Evolutionary conservation across 2,888 invertebrate species (phyloP), one percentile per base, ranked within the genome.

Genomic region (Tenthredo scrophulariae): DNA sequence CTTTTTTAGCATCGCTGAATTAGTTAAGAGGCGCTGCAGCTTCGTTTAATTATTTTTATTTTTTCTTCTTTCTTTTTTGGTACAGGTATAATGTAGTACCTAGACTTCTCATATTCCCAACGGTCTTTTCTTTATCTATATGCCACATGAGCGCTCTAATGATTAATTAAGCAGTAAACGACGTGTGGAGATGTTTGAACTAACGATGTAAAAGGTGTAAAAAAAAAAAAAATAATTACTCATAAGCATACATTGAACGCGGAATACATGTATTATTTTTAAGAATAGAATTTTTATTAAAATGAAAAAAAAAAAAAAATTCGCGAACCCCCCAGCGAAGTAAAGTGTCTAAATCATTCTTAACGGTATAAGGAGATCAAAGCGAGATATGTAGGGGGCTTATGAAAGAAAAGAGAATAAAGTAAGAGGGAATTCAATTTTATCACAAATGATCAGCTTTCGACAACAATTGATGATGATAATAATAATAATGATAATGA

Each of bases 191-290:
- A 54, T 54, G n/a, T n/a, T 54, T 54, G n/a, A 54, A n/a, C 54
- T 54, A 54, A 54, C 54, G 54, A 54, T 54, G 54, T 54, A 54
- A 54, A 54, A n/a, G 6, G n/a, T 54, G 54, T 54, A 54, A 54
- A 54, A 54, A n/a, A 54, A 54, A 54, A 54, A 54, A n/a, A 54
- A 54, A 54, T 54, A 54, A 54, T 54, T n/a, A 54, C 54, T n/a
- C 6, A 54, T n/a, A n/a, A 54, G 54, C 54, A 54, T 54, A n/a
- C 54, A n/a, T 54, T 54, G 54, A 54, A 54, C 54, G 54, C n/a
- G n/a, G n/a, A n/a, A 54, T 7, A n/a, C 46, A 46, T 46, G 46
- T 13, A 54, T 54, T 54, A 54, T 54, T 54, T 54, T 54, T 5
- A n/a, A n/a, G n/a, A 54, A 54, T 54, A n/a, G n/a, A n/a, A 18